These are phyloP conservation scores for Rhamphomyia laevipes DNA, from an alignment of 2,888 invertebrate genomes.

Conservation along the genomic window DNA sequence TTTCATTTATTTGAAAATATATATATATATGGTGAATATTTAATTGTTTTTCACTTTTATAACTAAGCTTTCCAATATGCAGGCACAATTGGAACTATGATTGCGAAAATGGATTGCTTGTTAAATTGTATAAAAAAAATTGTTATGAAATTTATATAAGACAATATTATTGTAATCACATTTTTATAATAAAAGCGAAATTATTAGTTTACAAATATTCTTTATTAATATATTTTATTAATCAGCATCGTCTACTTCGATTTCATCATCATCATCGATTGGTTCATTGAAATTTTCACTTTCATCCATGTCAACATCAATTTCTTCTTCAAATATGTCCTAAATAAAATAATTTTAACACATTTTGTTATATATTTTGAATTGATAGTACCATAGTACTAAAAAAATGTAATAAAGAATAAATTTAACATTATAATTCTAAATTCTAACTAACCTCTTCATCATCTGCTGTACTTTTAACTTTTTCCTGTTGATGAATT, in stretches of 20 bases:
- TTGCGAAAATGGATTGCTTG: too few relatives aligned
- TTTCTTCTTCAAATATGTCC: conserved; percentile 10
- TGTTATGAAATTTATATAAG: too few relatives aligned
- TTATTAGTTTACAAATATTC: too few relatives aligned
- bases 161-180: too few relatives aligned
- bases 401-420: background rate
- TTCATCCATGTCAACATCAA: conserved; percentile 15
- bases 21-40: too few relatives aligned
- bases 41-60: too few relatives aligned
- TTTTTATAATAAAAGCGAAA: too few relatives aligned
- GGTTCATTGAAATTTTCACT: conserved; percentile 20
- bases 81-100: too few relatives aligned
- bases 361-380: conserved; percentile 13
- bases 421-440: conserved; percentile 9
- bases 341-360: background rate
- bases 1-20: too few relatives aligned
- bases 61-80: too few relatives aligned
- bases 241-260: background rate
- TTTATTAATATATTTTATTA: too few relatives aligned
- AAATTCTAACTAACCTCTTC: conserved; percentile 21
- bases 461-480: conserved; percentile 17
- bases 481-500: conserved; percentile 28
- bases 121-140: too few relatives aligned
- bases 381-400: conserved; percentile 2
- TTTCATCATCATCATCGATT: conserved; percentile 18